A percentile compares a stretch with the other conserved stretches of the same genome.
These are phyloP conservation scores for Neomorphus geoffroyi DNA, from an alignment of 2,797 vertebrate species.

Conservation along the genomic window DNA sequence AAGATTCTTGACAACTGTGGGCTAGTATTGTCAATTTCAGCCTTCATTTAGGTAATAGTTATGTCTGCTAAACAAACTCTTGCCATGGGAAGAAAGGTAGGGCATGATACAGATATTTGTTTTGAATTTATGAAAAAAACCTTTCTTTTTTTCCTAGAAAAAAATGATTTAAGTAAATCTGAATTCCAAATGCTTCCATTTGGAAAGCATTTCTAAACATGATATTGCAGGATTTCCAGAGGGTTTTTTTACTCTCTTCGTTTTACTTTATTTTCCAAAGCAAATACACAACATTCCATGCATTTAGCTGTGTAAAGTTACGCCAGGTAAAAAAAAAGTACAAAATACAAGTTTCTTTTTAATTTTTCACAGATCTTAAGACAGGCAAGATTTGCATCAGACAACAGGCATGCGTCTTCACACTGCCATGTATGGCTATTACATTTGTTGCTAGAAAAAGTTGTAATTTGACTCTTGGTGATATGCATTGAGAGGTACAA, in stretches of 20 bases:
- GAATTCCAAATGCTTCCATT: neutral
- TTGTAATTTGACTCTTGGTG: neutral
- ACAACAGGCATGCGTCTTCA: neutral
- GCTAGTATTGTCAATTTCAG: neutral
- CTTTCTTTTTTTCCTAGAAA: neutral
- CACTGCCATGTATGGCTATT: neutral
- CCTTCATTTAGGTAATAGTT: neutral
- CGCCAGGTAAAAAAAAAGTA: neutral
- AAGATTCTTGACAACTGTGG: neutral
- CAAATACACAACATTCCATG: neutral
- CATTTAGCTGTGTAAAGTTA: neutral
- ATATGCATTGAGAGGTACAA: neutral
- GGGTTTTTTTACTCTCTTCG: too few relatives aligned
- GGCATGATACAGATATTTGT: neutral
- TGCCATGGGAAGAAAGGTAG: neutral
- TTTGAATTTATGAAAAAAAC: neutral
- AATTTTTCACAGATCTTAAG: neutral
- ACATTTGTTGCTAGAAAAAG: neutral
- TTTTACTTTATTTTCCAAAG: too few relatives aligned
- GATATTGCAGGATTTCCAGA: neutral
- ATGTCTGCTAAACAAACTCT: neutral
- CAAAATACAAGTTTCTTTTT: neutral
- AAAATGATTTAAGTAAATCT: neutral
- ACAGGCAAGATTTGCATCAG: neutral
- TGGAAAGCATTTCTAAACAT: neutral